phyloP scores from a whole-genome alignment of 2,888 invertebrate species.

The Pammene aurita region DNA sequence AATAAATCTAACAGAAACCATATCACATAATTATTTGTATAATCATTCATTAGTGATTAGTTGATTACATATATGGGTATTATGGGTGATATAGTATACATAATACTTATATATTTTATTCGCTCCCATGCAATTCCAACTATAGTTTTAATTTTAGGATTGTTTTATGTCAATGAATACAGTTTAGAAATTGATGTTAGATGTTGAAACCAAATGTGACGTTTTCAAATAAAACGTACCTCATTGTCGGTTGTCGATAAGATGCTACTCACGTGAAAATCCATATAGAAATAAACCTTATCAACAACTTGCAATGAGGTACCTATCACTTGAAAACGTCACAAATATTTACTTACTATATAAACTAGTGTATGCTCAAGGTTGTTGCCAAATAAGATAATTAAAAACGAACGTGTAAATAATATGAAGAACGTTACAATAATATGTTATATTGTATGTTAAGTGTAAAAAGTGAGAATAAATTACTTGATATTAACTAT shows the following conservation, averaged over 20 bases:
- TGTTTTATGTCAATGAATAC: conserved; percentile 15
- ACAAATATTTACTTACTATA: conserved; percentile 12
- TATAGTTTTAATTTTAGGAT: conserved; percentile 11
- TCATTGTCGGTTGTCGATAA: too few species aligned
- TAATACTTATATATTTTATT: too few species aligned
- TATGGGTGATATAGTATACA: too few species aligned
- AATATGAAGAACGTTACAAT: conserved; percentile 33
- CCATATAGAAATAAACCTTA: too few species aligned
- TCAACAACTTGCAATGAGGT: too few species aligned
- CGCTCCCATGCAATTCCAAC: background rate
- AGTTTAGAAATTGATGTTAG: conserved; percentile 45
- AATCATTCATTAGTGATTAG: background rate
- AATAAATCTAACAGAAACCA: background rate
- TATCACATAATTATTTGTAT: background rate
- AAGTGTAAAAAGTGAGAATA: conserved; percentile 46
- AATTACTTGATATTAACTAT: conserved; percentile 28
- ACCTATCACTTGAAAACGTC: too few species aligned
- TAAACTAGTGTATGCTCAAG: conserved; percentile 59
- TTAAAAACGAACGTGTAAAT: conserved; percentile 56
- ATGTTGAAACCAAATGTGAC: conserved; percentile 42
- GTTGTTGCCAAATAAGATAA: conserved; percentile 63
- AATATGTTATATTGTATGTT: conserved; percentile 33
- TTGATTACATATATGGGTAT: too few species aligned
- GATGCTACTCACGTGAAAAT: too few species aligned
- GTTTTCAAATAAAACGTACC: too few species aligned